Percentiles rank a stretch among this genome's conserved stretches.
phyloP scores from a whole-genome alignment of 1,140 invertebrate species.

The Tetragonula clypearis region DNA sequence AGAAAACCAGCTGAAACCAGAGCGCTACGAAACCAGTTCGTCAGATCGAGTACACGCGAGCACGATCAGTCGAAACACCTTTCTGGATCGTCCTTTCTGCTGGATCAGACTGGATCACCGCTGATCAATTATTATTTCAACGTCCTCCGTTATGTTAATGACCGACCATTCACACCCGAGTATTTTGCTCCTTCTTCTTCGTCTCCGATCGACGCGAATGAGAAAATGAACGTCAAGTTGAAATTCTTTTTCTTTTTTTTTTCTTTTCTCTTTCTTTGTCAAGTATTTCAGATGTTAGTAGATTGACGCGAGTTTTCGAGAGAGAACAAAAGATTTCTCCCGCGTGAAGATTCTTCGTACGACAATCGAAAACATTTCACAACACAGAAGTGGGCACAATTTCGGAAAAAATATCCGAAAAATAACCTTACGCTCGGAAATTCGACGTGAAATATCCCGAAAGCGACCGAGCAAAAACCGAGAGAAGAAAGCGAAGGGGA shows the following conservation, averaged over 20 bases:
- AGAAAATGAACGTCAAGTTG: background rate
- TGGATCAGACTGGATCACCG: background rate
- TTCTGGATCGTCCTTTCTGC: background rate
- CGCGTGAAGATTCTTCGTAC: too few species aligned
- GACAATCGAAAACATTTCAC: too few species aligned
- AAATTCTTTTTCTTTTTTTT: background rate
- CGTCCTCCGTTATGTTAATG: background rate
- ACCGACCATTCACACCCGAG: background rate
- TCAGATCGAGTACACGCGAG: conserved; percentile 27
- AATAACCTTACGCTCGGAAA: too few species aligned
- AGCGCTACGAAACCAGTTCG: conserved; percentile 2
- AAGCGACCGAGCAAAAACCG: too few species aligned
- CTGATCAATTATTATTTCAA: background rate
- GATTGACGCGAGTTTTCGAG: too few species aligned
- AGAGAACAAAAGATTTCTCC: too few species aligned
- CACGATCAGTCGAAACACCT: background rate
- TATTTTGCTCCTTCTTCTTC: too few species aligned
- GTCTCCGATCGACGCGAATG: background rate
- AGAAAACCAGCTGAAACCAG: conserved; percentile 67
- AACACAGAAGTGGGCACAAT: too few species aligned
- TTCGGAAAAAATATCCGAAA: too few species aligned
- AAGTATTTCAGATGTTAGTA: too few species aligned
- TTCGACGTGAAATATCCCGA: too few species aligned
- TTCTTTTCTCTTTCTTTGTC: too few species aligned
- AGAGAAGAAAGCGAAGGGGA: background rate